Evolutionary conservation across 1,140 invertebrate genomes (phyloP).

Genomic region (Nasonia giraulti): DNA sequence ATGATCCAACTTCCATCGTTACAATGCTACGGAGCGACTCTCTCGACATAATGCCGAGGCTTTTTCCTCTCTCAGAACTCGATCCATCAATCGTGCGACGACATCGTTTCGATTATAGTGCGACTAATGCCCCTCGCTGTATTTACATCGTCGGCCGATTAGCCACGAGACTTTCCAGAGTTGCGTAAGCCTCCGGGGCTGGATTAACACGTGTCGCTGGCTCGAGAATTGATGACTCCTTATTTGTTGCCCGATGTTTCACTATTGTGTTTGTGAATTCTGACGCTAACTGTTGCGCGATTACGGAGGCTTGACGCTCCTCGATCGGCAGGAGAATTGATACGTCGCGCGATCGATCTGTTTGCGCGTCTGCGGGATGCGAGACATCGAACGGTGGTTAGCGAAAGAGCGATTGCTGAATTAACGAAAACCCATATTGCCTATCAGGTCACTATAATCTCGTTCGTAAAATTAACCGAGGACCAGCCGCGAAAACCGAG

Average conservation of each 20-base stretch:
- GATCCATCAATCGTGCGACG: conserved; percentile 22
- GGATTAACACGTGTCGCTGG: conserved; percentile 11
- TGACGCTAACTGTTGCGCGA: neutral
- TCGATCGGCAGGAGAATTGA: neutral
- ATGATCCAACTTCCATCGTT: conserved; percentile 6
- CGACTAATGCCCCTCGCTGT: neutral
- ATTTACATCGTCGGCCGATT: conserved; percentile 16
- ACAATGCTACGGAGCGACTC: neutral
- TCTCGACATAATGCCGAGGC: neutral
- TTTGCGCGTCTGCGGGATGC: no score
- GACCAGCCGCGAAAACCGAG: neutral
- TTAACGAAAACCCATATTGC: no score
- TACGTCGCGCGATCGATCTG: no score
- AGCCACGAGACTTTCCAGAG: neutral
- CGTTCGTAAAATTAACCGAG: no score
- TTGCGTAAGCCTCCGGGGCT: neutral
- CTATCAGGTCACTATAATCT: no score
- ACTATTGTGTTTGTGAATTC: neutral
- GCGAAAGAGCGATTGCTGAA: no score
- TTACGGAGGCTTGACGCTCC: neutral
- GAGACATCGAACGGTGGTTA: no score
- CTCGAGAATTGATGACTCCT: conserved; percentile 15
- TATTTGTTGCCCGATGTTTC: neutral
- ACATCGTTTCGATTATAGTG: conserved; percentile 26
- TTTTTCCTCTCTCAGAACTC: neutral